phyloP scores from a whole-genome alignment of 2,113 vertebrate species.

The Daubentonia madagascariensis region DNA sequence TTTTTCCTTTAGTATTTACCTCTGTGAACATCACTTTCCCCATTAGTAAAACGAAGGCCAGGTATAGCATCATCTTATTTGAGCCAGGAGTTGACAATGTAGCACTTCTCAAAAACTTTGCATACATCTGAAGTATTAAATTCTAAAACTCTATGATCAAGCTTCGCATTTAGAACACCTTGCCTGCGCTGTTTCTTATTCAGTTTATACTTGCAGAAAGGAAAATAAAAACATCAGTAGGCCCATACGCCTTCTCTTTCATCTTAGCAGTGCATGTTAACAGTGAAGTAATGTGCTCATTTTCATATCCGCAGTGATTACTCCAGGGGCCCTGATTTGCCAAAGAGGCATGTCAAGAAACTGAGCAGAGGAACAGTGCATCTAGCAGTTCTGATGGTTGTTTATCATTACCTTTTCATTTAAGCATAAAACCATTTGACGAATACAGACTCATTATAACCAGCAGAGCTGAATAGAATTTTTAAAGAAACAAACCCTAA shows the following conservation, averaged over 20 bases:
- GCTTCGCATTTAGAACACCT: conserved; percentile 19
- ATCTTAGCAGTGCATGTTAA: conserved; percentile 59
- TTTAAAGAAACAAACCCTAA: conserved; percentile 63
- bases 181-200: conserved; percentile 42
- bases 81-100: background rate
- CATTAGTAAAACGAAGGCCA: background rate
- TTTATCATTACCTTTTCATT: conserved; percentile 77
- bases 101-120: background rate
- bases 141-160: background rate
- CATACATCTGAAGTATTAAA: background rate
- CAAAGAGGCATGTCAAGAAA: conserved; percentile 50
- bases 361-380: conserved; percentile 25
- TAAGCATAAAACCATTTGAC: conserved; percentile 73
- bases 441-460: conserved; percentile 76
- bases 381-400: conserved; percentile 52
- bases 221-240: conserved; percentile 44
- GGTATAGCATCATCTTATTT: background rate
- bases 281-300: conserved; percentile 60
- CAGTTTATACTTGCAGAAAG: background rate
- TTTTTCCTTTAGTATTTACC: background rate
- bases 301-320: conserved; percentile 63
- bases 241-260: conserved; percentile 52
- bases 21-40: background rate
- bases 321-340: conserved; percentile 43
- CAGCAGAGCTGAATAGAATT: conserved; percentile 56